Evolutionary conservation across 2,888 invertebrate genomes (phyloP).

Genomic region (Coleophora deauratella): DNA sequence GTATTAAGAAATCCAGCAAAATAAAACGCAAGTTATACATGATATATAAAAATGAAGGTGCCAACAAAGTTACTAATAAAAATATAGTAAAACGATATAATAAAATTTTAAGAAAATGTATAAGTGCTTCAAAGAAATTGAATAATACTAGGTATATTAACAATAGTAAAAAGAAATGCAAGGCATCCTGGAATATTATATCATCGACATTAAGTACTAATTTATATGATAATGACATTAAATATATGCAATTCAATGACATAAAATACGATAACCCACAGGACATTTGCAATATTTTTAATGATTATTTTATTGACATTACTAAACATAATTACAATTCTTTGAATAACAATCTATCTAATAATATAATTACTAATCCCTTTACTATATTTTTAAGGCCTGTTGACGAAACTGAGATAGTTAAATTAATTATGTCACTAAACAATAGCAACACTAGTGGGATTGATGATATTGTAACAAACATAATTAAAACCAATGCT

Average conservation of each 20-base stretch:
- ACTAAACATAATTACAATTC: background rate
- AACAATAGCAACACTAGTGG: too few relatives aligned
- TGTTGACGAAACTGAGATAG: background rate
- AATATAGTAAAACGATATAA: background rate
- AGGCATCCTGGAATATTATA: background rate
- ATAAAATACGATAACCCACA: background rate
- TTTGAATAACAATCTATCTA: background rate
- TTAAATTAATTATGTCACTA: background rate
- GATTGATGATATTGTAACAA: too few relatives aligned
- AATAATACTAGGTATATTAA: background rate
- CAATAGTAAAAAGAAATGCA: background rate
- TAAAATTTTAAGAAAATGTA: background rate
- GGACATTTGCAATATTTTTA: too few relatives aligned
- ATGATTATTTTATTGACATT: too few relatives aligned
- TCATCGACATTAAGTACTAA: too few relatives aligned
- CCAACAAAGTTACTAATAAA: background rate
- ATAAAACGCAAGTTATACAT: background rate
- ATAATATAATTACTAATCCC: background rate
- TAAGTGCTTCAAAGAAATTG: background rate
- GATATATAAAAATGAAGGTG: background rate
- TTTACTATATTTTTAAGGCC: background rate
- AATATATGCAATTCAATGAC: background rate
- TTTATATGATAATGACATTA: background rate
- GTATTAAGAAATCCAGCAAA: background rate
- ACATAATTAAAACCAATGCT: too few relatives aligned